These are phyloP conservation scores for Palaemon carinicauda DNA, from an alignment of 1,140 invertebrate genomes.

Conservation along the genomic window DNA sequence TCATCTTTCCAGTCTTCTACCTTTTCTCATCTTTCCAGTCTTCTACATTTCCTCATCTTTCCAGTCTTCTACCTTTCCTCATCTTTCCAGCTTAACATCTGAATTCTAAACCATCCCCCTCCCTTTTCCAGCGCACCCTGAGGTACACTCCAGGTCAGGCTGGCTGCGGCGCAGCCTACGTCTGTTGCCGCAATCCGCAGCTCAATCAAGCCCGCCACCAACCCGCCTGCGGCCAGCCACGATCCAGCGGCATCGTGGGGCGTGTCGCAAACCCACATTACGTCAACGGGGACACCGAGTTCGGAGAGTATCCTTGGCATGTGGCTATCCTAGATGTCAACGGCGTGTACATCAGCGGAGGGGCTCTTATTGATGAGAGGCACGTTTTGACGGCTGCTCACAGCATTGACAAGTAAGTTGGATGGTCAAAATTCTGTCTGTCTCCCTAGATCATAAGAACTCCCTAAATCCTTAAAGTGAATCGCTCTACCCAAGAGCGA, in stretches of 20 bases:
- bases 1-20: not conserved
- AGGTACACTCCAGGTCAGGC: not conserved
- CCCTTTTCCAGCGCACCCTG: not conserved
- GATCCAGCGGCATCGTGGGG: not conserved
- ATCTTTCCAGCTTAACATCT: too few species aligned
- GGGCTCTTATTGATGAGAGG: constrained; percentile 81
- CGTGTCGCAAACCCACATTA: constrained; percentile 14
- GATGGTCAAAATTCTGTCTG: too few species aligned
- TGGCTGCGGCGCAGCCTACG: not conserved
- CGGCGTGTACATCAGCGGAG: constrained; percentile 88
- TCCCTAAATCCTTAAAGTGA: too few species aligned
- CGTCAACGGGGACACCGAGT: constrained; percentile 10
- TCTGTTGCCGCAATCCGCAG: constrained; percentile 27
- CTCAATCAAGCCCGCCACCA: not conserved
- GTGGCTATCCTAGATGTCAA: constrained; percentile 85
- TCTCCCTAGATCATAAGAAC: too few species aligned
- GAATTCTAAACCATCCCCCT: not conserved
- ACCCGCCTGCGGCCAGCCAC: constrained; percentile 11
- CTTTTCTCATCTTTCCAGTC: too few species aligned
- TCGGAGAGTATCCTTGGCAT: constrained; percentile 86
- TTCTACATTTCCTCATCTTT: too few species aligned
- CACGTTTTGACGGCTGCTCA: constrained; percentile 89
- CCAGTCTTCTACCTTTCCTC: not conserved
- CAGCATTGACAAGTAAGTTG: constrained; percentile 81
- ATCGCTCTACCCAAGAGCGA: too few species aligned